Base-by-base conservation (phyloP, 64 coral and sea anemone species). In the Montipora foliosa region DNA sequence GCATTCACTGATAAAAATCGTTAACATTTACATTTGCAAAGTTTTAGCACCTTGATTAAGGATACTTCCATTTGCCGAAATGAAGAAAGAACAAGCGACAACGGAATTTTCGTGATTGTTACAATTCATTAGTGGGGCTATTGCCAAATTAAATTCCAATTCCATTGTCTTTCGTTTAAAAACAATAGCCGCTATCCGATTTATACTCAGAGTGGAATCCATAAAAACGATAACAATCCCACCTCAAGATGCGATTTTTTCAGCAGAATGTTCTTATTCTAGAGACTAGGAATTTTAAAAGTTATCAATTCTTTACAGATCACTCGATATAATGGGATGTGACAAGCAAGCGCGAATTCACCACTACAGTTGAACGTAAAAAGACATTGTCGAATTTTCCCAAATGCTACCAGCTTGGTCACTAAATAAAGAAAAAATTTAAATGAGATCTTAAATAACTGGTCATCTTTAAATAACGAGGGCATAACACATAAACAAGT, bases 271-370 rank as follows among this genome's bases (percentile, higher is more conserved):
- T 14, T 76, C 10, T 46, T 44, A 37, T 45, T 76, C 46, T 49
- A 47, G 46, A 49, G 15, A 49, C 16, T 7, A 78, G 6, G 13
- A 15, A 15, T 78, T 78, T 44, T 45, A 16, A 68, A 17, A 49
- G 5, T 3, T 48, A 49, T 78, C 19, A 49, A 13, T 78, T 48
- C 45, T 78, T 13, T 21, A 71, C 66, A 64, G 68, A 68, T 86
- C 46, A 84, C 22, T 84, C 61, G 16, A 67, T 84, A 62, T 86
- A 45, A 86, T 47, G 82, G 47, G 62, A 86, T 47, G 82, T 72
- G 82, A 86, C 45, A 4, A 51, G 49, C 46, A 71, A 49, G 6
- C 0, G 61, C 17, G 9, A 86, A 5, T 50, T 50, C 19, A n/a
- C 47, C 5, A 78, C 13, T 4, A 78, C 46, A 37, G 13, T 10